Evolutionary conservation across 2,888 invertebrate genomes (phyloP), one percentile per base, ranked within the genome.

Genomic region (Zeuzera pyrina): DNA sequence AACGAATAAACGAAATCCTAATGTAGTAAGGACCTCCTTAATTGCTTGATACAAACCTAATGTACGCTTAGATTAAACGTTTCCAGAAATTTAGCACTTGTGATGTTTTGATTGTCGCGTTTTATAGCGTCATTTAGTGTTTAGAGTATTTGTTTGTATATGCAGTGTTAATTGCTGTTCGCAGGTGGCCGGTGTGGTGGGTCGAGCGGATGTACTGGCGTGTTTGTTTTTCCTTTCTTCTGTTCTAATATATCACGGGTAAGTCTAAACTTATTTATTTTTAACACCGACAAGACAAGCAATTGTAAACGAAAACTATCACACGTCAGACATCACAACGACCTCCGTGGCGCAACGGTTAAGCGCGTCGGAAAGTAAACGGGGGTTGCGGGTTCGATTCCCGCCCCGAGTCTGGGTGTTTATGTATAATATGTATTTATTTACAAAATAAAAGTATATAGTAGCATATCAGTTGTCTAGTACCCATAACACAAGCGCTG

Each of bases 141-240:
- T 23, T 30, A 13, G 14, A 10, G 14, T 12, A 19, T n/a, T 29
- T 29, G 8, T 15, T 26, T 3, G 12, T 26, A 14, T 26, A 10
- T 3, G 10, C 10, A 4, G n/a, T 3, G 7, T 25, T 11, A 4
- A 24, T 7, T 29, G 29, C 40, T 48, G 35, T 49, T 60, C 41
- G 14, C 87, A 94, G 94, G 93, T 95, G 35, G 90, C 94, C 1
- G 94, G 93, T 34, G 89, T 94, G 36, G 95, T 95, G 1, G 95
- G 95, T 1, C 81, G 95, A 52, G 95, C 95, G 3, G 95, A 95
- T 65, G 89, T 95, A 2, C 74, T 95, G 34, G 92, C 94, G 3
- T 92, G 93, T 52, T 85, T 92, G 28, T 92, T 94, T 76, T 93
- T 94, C 68, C 85, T 94, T 4, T 83, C 92, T 37, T 91, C 94